Base-by-base conservation (phyloP, 2,113 vertebrate species). In the Thomomys bottae region DNA sequence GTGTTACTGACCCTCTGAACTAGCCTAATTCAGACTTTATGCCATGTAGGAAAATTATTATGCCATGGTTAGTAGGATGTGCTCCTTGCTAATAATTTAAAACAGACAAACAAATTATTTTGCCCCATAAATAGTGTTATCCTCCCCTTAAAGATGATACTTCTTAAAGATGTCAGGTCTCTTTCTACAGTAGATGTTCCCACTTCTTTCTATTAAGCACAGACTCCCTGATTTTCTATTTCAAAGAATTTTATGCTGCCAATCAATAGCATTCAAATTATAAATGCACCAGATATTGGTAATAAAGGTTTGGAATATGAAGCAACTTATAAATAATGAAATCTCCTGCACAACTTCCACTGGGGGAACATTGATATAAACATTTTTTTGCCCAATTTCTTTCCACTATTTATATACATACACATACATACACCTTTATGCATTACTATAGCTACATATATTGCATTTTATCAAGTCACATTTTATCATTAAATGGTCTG, bases 201-300 rank as follows among this genome's bases (percentile, higher is more conserved):
- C 11, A 91, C 54, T 88, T 84, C 32, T 87, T 86, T 84, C 28
- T 76, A 49, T 24, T 11, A n/a, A 40, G 21, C 30, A 77, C 5
- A 77, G 10, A 17, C 67, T 54, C 54, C 5, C n/a, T n/a, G n/a
- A 20, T 4, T 49, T 59, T 79, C 15, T 75, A 59, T 75, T 70
- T 77, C 32, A 66, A 71, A 89, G 54, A 73, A 76, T 49, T 64
- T 89, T 76, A 32, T 36, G 38, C 8, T 63, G 6, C 21, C 26
- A 86, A 75, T 73, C 80, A 21, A 76, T 81, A 86, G 77, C 38
- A 91, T 63, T 94, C 45, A 78, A 90, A 57, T 17, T 91, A 12
- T 54, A 85, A 68, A 81, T 42, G 34, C 67, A 76, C 71, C 26
- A 85, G 10, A 67, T 68, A 79, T 67, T 66, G 90, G 11, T 90